phyloP scores from a whole-genome alignment of 2,888 invertebrate genomes.

The Phyto melanocephala region DNA sequence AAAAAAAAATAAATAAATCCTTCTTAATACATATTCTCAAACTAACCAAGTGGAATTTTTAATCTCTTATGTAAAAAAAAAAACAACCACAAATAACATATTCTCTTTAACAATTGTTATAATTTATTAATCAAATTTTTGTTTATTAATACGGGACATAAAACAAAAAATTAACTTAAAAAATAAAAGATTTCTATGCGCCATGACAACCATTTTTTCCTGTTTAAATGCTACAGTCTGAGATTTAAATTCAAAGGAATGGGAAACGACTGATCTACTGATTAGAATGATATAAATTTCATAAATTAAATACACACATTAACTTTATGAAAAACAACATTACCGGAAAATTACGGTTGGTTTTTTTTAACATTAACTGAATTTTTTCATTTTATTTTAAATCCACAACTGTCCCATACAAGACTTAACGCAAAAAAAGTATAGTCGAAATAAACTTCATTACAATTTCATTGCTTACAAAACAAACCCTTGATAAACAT shows the following conservation, averaged over 20 bases:
- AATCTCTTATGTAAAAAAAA: slow-evolving; percentile 32
- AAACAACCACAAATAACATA: slow-evolving; percentile 49
- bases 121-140: slow-evolving; percentile 62
- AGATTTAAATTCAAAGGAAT: not conserved
- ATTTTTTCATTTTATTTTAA: slow-evolving; percentile 4
- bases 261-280: slow-evolving; percentile 42
- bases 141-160: slow-evolving; percentile 47
- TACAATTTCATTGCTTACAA: slow-evolving; percentile 76
- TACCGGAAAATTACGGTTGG: slow-evolving; percentile 67
- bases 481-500: slow-evolving; percentile 53
- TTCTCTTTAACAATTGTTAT: slow-evolving; percentile 46
- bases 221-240: not conserved
- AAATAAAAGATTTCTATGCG: slow-evolving; percentile 8
- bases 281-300: slow-evolving; percentile 74
- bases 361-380: slow-evolving; percentile 23
- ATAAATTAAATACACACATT: slow-evolving; percentile 75
- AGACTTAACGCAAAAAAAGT: slow-evolving; percentile 9
- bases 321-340: slow-evolving; percentile 67
- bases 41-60: slow-evolving; percentile 59
- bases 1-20: not conserved
- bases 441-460: slow-evolving; percentile 72
- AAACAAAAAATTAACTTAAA: slow-evolving; percentile 1
- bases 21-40: too few species aligned
- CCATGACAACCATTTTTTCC: not conserved
- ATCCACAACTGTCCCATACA: slow-evolving; percentile 51